Evolutionary conservation across 1,140 invertebrate genomes (phyloP), one percentile per base, ranked within the genome.

Genomic region (Himalopsyche phryganea): DNA sequence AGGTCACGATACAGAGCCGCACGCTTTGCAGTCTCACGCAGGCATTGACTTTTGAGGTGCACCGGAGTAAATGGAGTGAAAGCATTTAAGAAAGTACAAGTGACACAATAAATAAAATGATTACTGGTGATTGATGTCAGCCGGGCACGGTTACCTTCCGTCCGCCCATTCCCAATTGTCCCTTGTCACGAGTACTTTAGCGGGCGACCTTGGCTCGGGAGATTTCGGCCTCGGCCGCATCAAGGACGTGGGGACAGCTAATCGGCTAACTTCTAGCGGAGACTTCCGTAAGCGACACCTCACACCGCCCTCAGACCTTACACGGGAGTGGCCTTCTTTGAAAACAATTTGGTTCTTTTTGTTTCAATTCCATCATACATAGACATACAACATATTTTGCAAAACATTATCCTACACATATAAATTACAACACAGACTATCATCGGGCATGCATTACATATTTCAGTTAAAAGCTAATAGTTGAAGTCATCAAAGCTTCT

Each of bases 51-150:
- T 63, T 60, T 52, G 57, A 28, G 57, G 57, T 51, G 41, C 55
- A 42, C 53, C 17, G 52, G 36, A 41, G 20, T 33, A 36, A 33
- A 54, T 57, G 52, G 50, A 58, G 62, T 64, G 62, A 64, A 64
- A 60, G 57, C 33, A 58, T 40, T 15, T 40, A 15, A 17, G 17
- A 56, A 47, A 50, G 44, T 59, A 59, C 40, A 41, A 59, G 62
- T 60, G 62, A 64, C 58, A 64, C 62, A 64, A 64, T 64, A 64
- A 64, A 64, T 56, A 64, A 64, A 64, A 64, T 60, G 62, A 64
- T 64, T 64, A 64, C 62, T 64, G 44, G 62, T 64, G 54, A 51
- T 57, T 41, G 52, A 50, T 28, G 23, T 28, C 52, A 53, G 58
- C 52, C 36, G 48, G 49, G 45, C 35, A 50, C 47, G 45, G 45